Base-by-base conservation (phyloP, 2,888 invertebrate genomes). In the Rosalia funebris region DNA sequence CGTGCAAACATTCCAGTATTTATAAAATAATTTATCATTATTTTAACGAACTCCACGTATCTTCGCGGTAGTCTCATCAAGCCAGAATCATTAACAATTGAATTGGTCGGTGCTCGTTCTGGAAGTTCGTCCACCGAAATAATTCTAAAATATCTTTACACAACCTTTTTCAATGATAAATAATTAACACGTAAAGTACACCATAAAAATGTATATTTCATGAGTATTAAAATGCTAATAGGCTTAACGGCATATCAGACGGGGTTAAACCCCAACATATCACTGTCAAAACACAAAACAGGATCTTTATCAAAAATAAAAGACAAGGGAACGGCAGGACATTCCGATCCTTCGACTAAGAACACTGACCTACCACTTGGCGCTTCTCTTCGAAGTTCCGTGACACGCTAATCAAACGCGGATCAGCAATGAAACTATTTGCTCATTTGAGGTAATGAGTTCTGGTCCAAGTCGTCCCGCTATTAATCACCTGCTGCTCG, bases 281-380 rank as follows among this genome's bases (percentile, higher is more conserved):
- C 60, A 60, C 55, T 60, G 60, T 56, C 60, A 60, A 60, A 60
- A 60, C 45, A 56, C 60, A 60, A 60, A 60, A 50, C 56, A 44
- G 44, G 44, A 60, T 52, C 60, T 55, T 61, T 61, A 57, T 42
- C 54, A 47, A 32, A 52, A 46, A 54, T 53, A 46, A 52, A 57
- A 61, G 14, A 34, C 52, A 16, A 44, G 25, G 31, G 25, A 37
- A 19, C 39, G 15, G 42, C 19, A 42, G 42, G 42, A 42, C 25
- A 25, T 31, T 45, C 45, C 9, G 9, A 31, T 15, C 14, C 32
- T 10, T 44, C 16, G 34, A 25, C 59, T 37, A 45, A 56, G 56
- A 62, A 55, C 62, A 59, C 59, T 62, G 62, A 62, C 62, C 62
- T 56, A 62, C 59, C 37, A 39, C 50, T 50, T 56, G 14, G 45